Conservation (phyloP, 2,888 invertebrate genomes). For the Therioaphis trifolii region DNA sequence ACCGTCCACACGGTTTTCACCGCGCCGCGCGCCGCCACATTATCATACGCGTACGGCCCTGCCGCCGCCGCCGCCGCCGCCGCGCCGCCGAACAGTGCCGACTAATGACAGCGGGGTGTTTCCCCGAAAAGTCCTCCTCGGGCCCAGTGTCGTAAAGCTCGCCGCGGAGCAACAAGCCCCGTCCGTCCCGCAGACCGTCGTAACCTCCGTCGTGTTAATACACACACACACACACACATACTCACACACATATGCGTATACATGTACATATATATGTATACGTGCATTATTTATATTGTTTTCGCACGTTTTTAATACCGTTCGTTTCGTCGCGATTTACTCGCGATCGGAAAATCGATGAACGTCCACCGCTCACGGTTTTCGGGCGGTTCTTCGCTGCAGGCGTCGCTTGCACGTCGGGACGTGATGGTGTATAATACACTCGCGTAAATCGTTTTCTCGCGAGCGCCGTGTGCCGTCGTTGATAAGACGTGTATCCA, state of each 20-base stretch:
- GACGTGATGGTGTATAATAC: too few relatives aligned
- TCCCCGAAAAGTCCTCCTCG: slow-evolving; percentile 47
- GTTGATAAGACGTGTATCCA: too few relatives aligned
- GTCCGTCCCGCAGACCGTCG: slow-evolving; percentile 7
- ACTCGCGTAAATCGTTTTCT: too few relatives aligned
- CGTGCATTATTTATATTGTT: slow-evolving; percentile 5
- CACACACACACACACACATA: too few relatives aligned
- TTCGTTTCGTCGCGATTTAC: not conserved
- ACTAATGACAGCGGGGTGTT: slow-evolving; percentile 60
- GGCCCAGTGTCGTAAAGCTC: slow-evolving; percentile 58
- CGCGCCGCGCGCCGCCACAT: slow-evolving; percentile 42
- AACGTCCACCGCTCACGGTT: not conserved
- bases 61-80: too few relatives aligned
- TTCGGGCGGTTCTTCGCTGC: too few relatives aligned
- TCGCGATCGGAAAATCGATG: not conserved
- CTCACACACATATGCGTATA: too few relatives aligned
- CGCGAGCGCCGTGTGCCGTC: too few relatives aligned
- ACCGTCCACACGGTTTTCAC: slow-evolving; percentile 51
- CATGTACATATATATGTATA: too few relatives aligned
- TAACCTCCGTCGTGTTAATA: not conserved
- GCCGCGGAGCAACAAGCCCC: slow-evolving; percentile 48
- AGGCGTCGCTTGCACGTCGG: too few relatives aligned
- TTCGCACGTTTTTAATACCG: too few relatives aligned
- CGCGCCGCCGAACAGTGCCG: slow-evolving; percentile 32
- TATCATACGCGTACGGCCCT: slow-evolving; percentile 36